Evolutionary conservation across 2,888 invertebrate genomes (phyloP), one percentile per base, ranked within the genome.

Genomic region (Chromoteleia sp.): DNA sequence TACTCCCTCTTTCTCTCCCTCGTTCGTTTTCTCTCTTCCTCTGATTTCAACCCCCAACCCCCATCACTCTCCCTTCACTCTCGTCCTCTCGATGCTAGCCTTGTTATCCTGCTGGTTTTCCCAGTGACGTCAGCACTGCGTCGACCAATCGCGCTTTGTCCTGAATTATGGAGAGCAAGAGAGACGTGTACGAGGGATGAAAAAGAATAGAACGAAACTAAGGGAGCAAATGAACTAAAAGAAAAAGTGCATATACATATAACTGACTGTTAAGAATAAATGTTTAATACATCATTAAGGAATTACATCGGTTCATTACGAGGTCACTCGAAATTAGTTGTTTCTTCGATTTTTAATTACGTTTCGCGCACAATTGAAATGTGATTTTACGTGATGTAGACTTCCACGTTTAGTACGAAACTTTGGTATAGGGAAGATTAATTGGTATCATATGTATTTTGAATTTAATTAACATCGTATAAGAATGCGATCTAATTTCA

Each of bases 121-220:
- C 86, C 85, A 84, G 87, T 90, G 90, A 89, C 90, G 89, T 90
- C 89, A 89, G 87, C 86, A 76, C 54, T 74, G 81, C 81, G 83
- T 84, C 86, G 86, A 87, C 90, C 90, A 90, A 90, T 90, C 85
- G 84, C 75, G 76, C 68, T 71, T 81, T 61, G 77, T 77, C 83
- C 85, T 90, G 89, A 90, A 90, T 90, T 90, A 90, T 88, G 87
- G 85, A 90, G 83, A 83, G 85, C 81, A 79, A 80, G 79, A 71
- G 63, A 79, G 73, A 73, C 68, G 61, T 74, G 41, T 75, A 59
- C 75, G 70, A 81, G 70, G 75, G 79, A 79, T 76, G 82, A 79
- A 77, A 63, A 74, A 82, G 73, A 76, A 67, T 41, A 21, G 63
- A 70, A 68, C 14, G 79, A 67, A 59, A 56, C 43, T 68, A 68